Evolutionary conservation across 2,888 invertebrate genomes (phyloP).

Genomic region (Boloria selene): DNA sequence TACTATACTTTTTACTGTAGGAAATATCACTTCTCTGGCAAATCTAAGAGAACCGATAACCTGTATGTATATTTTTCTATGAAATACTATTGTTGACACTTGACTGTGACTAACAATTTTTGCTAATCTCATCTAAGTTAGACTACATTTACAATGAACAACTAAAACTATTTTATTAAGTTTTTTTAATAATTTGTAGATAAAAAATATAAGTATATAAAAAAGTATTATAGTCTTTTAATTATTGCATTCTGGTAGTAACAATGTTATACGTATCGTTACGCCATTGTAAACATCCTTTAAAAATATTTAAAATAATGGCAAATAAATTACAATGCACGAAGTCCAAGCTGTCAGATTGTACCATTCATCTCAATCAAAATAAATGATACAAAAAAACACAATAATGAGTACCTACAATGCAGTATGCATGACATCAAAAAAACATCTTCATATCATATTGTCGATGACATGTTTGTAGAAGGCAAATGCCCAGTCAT

Average conservation of each 20-base stretch:
- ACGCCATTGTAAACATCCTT: slow-evolving; percentile 7
- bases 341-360: slow-evolving; percentile 20
- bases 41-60: too few relatives aligned
- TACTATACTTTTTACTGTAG: too few relatives aligned
- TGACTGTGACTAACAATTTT: too few relatives aligned
- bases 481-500: slow-evolving; percentile 32
- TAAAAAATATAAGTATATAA: too few relatives aligned
- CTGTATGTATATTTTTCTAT: too few relatives aligned
- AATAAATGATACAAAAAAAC: slow-evolving; percentile 26
- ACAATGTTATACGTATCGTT: neutral
- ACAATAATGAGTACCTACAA: slow-evolving; percentile 23
- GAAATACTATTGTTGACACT: too few relatives aligned
- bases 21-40: too few relatives aligned
- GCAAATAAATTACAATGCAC: slow-evolving; percentile 19
- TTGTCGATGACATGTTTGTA: slow-evolving; percentile 32
- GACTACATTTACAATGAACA: too few relatives aligned
- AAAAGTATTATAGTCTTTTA: too few relatives aligned
- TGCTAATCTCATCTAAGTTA: too few relatives aligned
- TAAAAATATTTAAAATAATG: neutral
- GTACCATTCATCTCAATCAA: slow-evolving; percentile 32
- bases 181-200: too few relatives aligned
- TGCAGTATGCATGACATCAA: slow-evolving; percentile 25
- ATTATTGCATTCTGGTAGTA: neutral
- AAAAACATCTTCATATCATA: slow-evolving; percentile 25
- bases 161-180: too few relatives aligned